Conservation (phyloP, 2,797 vertebrate species). For the Bradypodion ventrale region DNA sequence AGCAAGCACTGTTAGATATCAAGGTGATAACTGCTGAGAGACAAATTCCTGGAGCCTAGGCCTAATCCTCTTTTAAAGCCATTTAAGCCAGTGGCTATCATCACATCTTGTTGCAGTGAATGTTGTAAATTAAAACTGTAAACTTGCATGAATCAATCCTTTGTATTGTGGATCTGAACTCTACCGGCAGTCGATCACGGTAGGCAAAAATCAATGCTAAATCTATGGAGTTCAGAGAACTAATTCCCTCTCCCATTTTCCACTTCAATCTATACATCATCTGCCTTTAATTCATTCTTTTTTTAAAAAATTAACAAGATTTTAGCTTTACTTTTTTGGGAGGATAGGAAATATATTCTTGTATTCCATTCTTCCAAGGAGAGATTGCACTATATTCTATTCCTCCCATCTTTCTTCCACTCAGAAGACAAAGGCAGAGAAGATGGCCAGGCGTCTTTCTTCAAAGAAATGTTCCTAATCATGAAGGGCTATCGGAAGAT, state of each 20-base stretch:
- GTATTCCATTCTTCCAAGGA: too few species aligned
- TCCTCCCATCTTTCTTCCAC: background rate
- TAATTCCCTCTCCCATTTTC: background rate
- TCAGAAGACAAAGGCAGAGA: too few species aligned
- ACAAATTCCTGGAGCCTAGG: background rate
- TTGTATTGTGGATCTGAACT: background rate
- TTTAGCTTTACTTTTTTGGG: background rate
- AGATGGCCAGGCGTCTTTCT: too few species aligned
- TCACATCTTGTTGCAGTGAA: background rate
- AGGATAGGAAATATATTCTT: too few species aligned
- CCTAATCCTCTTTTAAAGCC: background rate
- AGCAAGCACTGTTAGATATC: background rate
- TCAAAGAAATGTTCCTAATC: too few species aligned
- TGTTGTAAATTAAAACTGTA: background rate
- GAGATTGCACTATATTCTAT: background rate
- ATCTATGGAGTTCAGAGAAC: background rate
- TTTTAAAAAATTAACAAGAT: background rate
- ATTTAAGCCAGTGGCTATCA: background rate
- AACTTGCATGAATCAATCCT: background rate
- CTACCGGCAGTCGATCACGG: background rate
- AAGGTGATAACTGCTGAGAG: background rate
- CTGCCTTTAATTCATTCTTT: background rate
- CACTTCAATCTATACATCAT: background rate
- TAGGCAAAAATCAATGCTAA: background rate
- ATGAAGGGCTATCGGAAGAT: too few species aligned